Evolutionary conservation across 2,888 invertebrate genomes (phyloP).

Genomic region (Acronicta aceris): DNA sequence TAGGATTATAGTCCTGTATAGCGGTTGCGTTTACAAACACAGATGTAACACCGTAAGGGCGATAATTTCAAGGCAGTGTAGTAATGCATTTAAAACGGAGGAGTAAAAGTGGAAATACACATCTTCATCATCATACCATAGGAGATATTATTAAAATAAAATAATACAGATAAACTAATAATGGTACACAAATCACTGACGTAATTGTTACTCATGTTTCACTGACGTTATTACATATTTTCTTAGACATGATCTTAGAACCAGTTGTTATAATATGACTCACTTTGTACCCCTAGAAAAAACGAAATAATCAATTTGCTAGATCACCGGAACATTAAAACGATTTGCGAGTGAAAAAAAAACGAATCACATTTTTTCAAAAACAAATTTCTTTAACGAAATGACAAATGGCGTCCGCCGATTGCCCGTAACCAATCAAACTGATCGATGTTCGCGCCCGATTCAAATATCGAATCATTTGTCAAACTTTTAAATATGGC

Average conservation of each 20-base stretch:
- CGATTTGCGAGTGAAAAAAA: conserved; percentile 38
- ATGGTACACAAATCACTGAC: too few relatives aligned
- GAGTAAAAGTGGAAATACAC: too few relatives aligned
- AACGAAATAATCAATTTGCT: conserved; percentile 36
- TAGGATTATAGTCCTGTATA: too few relatives aligned
- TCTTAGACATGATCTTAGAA: conserved; percentile 8
- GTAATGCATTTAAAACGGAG: too few relatives aligned
- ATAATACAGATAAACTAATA: too few relatives aligned
- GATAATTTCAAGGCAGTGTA: too few relatives aligned
- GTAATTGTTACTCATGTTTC: too few relatives aligned
- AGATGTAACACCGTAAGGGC: too few relatives aligned
- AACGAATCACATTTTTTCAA: conserved; percentile 30
- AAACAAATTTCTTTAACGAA: conserved; percentile 62
- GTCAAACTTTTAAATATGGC: conserved; percentile 80
- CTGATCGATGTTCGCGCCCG: conserved; percentile 78
- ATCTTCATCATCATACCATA: too few relatives aligned
- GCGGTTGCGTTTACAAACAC: too few relatives aligned
- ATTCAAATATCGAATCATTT: conserved; percentile 80
- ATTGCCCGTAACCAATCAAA: conserved; percentile 82
- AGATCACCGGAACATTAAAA: conserved; percentile 42
- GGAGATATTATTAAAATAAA: neutral
- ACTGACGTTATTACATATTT: too few relatives aligned
- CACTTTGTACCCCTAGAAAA: conserved; percentile 8
- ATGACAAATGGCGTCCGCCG: conserved; percentile 80
- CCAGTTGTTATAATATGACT: conserved; percentile 17